Percentiles rank a stretch among this genome's conserved stretches.
Evolutionary conservation across 2,888 invertebrate genomes (phyloP).

Genomic region (Meteorus colon): DNA sequence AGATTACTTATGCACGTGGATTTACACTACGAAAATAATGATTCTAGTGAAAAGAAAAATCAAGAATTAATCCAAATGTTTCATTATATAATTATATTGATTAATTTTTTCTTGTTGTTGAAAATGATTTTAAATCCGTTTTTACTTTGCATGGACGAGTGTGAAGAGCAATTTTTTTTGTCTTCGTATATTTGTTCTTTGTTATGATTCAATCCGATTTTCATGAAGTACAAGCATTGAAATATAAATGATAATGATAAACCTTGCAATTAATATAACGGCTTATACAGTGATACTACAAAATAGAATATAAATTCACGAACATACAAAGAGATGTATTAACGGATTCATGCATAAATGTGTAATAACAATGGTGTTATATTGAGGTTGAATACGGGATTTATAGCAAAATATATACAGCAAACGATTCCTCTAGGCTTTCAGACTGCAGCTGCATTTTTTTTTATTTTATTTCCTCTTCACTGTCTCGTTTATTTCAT

Average conservation of each 20-base stretch:
- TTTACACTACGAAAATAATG: neutral
- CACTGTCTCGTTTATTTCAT: neutral
- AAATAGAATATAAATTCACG: slow-evolving; percentile 60
- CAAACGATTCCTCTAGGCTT: slow-evolving; percentile 57
- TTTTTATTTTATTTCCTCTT: neutral
- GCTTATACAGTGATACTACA: slow-evolving; percentile 62
- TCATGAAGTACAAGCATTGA: slow-evolving; percentile 16
- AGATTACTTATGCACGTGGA: neutral
- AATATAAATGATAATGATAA: slow-evolving; percentile 29
- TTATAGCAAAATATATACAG: slow-evolving; percentile 39
- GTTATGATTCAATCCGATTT: slow-evolving; percentile 33
- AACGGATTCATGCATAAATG: slow-evolving; percentile 61
- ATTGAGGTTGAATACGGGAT: slow-evolving; percentile 27
- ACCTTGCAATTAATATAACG: slow-evolving; percentile 52
- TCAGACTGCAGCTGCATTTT: slow-evolving; percentile 49
- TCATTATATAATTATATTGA: neutral
- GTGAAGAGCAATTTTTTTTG: neutral
- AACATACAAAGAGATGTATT: slow-evolving; percentile 62
- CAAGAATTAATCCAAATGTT: slow-evolving; percentile 9
- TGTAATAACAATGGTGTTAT: slow-evolving; percentile 47
- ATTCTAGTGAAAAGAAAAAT: neutral
- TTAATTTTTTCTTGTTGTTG: no score
- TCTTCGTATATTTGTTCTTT: neutral
- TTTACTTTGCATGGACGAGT: neutral
- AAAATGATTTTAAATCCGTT: neutral